Base-by-base conservation (phyloP, 2,797 vertebrate species). In the Coendou prehensilis region DNA sequence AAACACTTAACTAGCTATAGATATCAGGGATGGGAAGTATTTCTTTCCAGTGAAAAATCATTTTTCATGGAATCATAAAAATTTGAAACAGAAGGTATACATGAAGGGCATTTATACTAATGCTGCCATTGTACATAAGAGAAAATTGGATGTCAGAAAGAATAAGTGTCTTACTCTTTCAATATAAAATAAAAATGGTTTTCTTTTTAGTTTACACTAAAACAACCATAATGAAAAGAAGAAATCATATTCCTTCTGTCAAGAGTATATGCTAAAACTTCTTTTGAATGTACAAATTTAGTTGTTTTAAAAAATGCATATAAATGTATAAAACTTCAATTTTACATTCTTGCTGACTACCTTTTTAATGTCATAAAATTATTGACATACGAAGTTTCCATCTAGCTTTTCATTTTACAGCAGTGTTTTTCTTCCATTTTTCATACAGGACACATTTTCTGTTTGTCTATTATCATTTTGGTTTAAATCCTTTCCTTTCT, bases 381-480 rank as follows among this genome's bases (percentile, higher is more conserved):
- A 90, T 17, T 93, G 80, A 56, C 22, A 54, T 50, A 82, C 59
- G 61, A 87, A 90, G 85, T 93, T 92, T 94, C 79, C 86, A 7
- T 47, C 20, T 81, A 28, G 23, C 4, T 86, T 37, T 85, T 85
- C 4, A n/a, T n/a, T 90, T 93, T 78, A 28, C 47, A 92, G 47
- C 9, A 52, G 3, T 81, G 15, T 22, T 73, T 83, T 75, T 80
- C 28, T 30, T 73, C 56, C 75, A 11, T 73, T 59, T 85, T 15
- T 94, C 67, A 88, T 30, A 80, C 18, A 45, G 71, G 22, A 22
- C 23, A 71, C 54, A 95, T 91, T 88, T 95, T 86, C 59, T 61
- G 95, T 96, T 84, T 59, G 61, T 14, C 61, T 92, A 83, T 93
- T 95, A 96, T 79, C 87, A 97, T 94, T 94, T 95, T 92, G 85